A percentile compares a stretch with the other conserved stretches of the same genome.
phyloP scores from a whole-genome alignment of 2,113 vertebrate genomes.

The Tichodroma muraria region DNA sequence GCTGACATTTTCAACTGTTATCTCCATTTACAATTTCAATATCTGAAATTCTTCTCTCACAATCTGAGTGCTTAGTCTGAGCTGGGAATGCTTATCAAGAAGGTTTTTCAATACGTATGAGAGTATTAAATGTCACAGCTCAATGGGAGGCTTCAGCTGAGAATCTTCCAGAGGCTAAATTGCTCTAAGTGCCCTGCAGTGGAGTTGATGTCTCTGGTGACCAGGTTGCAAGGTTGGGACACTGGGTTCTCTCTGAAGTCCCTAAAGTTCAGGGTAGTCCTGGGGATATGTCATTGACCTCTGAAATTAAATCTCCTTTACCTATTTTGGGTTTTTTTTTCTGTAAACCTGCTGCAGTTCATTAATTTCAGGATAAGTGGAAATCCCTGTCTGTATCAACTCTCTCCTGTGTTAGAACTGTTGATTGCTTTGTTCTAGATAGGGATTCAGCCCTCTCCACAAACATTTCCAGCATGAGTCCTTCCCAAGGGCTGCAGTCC shows the following conservation, averaged over 20 bases:
- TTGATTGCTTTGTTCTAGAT: neutral
- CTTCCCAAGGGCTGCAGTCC: neutral
- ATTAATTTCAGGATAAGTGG: neutral
- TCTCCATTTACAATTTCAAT: neutral
- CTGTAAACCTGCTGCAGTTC: neutral
- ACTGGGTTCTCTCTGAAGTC: neutral
- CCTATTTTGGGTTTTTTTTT: neutral
- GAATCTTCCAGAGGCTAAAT: neutral
- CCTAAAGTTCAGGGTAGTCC: neutral
- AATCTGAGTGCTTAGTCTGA: neutral
- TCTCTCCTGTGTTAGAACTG: neutral
- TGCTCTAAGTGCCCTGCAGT: neutral
- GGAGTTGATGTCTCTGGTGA: neutral
- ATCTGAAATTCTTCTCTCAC: neutral
- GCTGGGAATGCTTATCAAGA: neutral
- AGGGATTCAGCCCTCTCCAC: neutral
- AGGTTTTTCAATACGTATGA: neutral
- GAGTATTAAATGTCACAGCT: neutral
- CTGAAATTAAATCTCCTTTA: neutral
- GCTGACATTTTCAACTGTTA: neutral
- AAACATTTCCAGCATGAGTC: fast-evolving
- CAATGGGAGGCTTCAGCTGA: neutral
- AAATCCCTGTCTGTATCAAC: neutral
- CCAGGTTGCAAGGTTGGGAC: neutral
- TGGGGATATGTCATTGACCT: neutral